These are phyloP conservation scores for Orientallactaga sibirica DNA, from an alignment of 2,797 vertebrate species.

Conservation along the genomic window DNA sequence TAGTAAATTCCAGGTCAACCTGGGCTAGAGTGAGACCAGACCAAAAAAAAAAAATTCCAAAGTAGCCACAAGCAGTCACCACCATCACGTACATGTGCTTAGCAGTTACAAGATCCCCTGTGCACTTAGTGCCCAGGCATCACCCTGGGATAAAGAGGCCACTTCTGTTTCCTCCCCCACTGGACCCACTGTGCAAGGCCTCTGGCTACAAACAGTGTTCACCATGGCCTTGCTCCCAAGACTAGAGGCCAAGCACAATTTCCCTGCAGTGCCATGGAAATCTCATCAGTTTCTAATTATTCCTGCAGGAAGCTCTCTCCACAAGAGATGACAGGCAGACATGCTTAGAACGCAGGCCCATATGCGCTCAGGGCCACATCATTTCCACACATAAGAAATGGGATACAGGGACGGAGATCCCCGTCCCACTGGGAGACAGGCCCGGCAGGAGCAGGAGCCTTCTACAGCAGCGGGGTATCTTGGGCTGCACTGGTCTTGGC, in stretches of 20 bases:
- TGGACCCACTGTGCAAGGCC: neutral
- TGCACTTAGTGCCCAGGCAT: neutral
- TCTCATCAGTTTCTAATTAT: neutral
- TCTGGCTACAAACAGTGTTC: neutral
- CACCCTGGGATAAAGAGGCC: neutral
- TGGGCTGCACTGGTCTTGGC: neutral
- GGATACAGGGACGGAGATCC: neutral
- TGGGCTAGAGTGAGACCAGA: no score
- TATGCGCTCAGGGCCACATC: neutral
- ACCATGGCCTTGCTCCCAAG: neutral
- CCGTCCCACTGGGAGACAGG: neutral
- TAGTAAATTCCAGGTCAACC: no score
- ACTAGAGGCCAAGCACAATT: neutral
- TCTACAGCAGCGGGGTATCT: neutral
- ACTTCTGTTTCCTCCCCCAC: neutral
- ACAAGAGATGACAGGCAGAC: neutral
- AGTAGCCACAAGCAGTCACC: neutral
- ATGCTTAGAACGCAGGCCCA: neutral
- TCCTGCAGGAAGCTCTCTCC: neutral
- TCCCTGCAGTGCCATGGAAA: rapidly evolving
- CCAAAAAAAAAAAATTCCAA: no score
- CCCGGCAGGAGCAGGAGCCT: neutral
- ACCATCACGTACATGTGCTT: neutral
- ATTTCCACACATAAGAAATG: neutral
- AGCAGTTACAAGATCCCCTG: neutral